Evolutionary conservation across 2,113 vertebrate genomes (phyloP).

Genomic region (Lagopus leucura): DNA sequence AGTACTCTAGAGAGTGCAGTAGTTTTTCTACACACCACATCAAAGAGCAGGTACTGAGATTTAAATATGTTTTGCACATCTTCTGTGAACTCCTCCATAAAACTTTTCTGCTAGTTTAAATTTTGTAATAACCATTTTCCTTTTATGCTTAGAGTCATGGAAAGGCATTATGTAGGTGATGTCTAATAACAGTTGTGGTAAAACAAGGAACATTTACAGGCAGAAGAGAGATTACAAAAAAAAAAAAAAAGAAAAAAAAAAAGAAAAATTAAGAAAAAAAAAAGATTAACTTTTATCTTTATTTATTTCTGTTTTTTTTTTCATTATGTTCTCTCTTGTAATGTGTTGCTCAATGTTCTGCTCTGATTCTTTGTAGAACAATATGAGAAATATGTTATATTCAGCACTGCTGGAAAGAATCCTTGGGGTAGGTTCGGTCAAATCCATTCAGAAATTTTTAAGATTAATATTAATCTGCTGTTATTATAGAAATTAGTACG

Average conservation of each 20-base stretch:
- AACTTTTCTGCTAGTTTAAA: neutral
- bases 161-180: neutral
- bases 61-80: neutral
- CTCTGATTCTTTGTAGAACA: neutral
- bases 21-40: neutral
- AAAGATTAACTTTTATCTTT: neutral
- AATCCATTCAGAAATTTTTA: neutral
- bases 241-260: neutral
- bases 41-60: neutral
- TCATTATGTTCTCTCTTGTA: neutral
- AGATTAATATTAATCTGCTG: neutral
- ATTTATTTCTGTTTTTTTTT: neutral
- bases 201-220: neutral
- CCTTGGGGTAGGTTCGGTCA: neutral
- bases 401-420: neutral
- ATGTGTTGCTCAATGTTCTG: neutral
- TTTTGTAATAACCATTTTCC: neutral
- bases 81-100: neutral
- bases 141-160: neutral
- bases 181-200: neutral
- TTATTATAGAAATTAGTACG: neutral
- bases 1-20: neutral
- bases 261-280: neutral
- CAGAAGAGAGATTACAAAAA: neutral
- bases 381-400: neutral